These are phyloP conservation scores for Halcyon badia DNA, from an alignment of 2,797 vertebrate genomes.

Conservation along the genomic window DNA sequence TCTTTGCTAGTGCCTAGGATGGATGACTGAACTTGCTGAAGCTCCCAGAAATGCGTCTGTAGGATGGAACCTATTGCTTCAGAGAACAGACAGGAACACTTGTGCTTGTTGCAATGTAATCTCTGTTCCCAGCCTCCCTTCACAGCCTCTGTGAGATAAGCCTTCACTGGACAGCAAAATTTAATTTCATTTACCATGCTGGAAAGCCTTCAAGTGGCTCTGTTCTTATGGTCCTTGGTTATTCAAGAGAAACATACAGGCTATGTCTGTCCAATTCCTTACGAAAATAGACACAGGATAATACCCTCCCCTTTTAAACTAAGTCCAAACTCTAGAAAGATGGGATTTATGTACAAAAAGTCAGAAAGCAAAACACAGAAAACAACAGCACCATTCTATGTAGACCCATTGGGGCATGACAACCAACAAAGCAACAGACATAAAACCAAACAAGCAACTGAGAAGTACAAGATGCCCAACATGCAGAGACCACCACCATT, in stretches of 20 bases:
- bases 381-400: fast-evolving
- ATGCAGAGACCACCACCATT: fast-evolving
- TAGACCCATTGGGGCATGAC: fast-evolving
- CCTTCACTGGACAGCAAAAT: not conserved
- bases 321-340: not conserved
- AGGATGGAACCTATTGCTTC: not conserved
- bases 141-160: not conserved
- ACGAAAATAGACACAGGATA: not conserved
- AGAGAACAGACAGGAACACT: not conserved
- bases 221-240: not conserved
- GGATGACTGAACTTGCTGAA: not conserved
- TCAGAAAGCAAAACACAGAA: not conserved
- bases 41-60: not conserved
- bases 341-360: not conserved
- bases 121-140: not conserved
- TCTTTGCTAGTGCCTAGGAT: not conserved
- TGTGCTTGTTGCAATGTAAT: not conserved
- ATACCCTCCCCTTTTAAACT: not conserved
- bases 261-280: not conserved
- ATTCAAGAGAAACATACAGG: not conserved
- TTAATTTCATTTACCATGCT: not conserved
- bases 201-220: not conserved
- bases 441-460: not conserved
- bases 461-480: not conserved
- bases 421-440: not conserved